These are phyloP conservation scores for Mellilla xanthometata DNA, from an alignment of 2,888 invertebrate genomes.

Conservation along the genomic window DNA sequence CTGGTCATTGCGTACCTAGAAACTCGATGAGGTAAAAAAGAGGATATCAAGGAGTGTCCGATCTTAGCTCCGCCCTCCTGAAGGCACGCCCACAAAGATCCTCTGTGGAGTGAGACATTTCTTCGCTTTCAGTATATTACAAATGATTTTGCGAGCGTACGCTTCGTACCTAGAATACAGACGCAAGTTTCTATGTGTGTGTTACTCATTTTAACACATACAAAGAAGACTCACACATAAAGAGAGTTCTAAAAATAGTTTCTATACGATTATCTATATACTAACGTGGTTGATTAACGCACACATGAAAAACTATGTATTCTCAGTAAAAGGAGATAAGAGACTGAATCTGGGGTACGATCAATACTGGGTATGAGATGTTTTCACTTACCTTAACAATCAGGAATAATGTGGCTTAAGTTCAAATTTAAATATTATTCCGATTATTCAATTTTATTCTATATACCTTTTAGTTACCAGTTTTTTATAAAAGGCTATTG, in stretches of 20 bases:
- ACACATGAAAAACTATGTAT: constrained; percentile 11
- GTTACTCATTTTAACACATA: not conserved
- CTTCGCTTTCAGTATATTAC: constrained; percentile 60
- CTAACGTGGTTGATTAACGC: constrained; percentile 9
- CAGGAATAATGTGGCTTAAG: too few relatives aligned
- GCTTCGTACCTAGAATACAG: constrained; percentile 30
- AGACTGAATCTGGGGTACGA: constrained; percentile 10
- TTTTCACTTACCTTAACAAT: too few relatives aligned
- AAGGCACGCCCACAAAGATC: constrained; percentile 71
- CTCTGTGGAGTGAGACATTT: constrained; percentile 66
- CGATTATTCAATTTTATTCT: too few relatives aligned
- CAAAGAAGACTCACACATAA: constrained; percentile 9
- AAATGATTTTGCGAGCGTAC: constrained; percentile 46
- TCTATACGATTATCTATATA: not conserved
- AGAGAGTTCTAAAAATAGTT: constrained; percentile 12
- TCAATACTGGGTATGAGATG: constrained; percentile 11
- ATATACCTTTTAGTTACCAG: too few relatives aligned
- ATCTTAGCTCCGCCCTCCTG: constrained; percentile 65
- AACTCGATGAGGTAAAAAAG: constrained; percentile 76
- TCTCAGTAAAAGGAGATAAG: constrained; percentile 10
- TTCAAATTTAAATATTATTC: too few relatives aligned
- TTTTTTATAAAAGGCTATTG: too few relatives aligned
- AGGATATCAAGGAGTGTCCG: constrained; percentile 78
- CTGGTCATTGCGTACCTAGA: constrained; percentile 67
- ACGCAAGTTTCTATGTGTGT: constrained; percentile 27